A percentile compares a stretch with the other conserved stretches of the same genome.
Evolutionary conservation across 2,888 invertebrate genomes (phyloP).

Genomic region (Cerastis leucographa): DNA sequence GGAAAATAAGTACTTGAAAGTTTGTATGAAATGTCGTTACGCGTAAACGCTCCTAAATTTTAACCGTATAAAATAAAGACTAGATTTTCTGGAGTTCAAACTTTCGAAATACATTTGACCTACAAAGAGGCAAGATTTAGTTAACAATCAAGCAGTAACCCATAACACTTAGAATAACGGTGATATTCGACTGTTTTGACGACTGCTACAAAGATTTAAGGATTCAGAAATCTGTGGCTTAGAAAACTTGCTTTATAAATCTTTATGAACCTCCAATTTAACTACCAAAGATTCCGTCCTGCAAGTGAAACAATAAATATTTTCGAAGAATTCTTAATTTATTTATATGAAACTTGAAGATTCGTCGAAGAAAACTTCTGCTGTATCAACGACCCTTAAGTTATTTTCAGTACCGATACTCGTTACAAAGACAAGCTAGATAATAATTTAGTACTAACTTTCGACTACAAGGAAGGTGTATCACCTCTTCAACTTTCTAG

Average conservation of each 20-base stretch:
- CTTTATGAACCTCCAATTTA: background rate
- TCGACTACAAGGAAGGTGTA: background rate
- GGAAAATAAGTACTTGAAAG: too few species aligned
- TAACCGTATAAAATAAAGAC: constrained; percentile 65
- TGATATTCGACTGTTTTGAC: constrained; percentile 24
- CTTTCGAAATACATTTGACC: constrained; percentile 26
- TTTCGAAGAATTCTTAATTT: background rate
- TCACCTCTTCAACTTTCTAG: constrained; percentile 11
- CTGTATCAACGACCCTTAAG: background rate
- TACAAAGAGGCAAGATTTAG: constrained; percentile 28
- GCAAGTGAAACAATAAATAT: background rate
- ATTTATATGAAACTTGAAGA: background rate
- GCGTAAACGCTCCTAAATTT: too few species aligned
- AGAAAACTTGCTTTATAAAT: background rate
- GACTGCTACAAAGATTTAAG: constrained; percentile 27
- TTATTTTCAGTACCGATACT: background rate
- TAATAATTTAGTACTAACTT: constrained; percentile 12
- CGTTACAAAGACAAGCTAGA: background rate
- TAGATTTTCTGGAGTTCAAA: constrained; percentile 64
- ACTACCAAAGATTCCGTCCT: background rate
- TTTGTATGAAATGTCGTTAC: too few species aligned
- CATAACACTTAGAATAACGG: constrained; percentile 43
- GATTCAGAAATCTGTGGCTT: constrained; percentile 5
- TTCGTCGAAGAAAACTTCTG: background rate
- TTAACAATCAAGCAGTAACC: constrained; percentile 33